Base-by-base conservation (phyloP, 2,888 invertebrate genomes). In the Mylabris sibirica region DNA sequence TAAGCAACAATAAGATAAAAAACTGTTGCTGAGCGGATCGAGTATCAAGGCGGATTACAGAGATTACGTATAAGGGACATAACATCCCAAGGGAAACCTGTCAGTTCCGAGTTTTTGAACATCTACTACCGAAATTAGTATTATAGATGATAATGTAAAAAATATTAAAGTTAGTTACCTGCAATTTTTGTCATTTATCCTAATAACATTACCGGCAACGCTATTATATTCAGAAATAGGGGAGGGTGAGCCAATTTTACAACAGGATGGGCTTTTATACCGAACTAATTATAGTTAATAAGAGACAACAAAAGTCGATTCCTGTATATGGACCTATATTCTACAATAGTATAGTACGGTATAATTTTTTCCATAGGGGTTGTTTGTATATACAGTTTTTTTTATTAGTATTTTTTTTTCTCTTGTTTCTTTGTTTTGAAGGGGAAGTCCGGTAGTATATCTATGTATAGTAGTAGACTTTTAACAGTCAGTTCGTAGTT, bases 261-360 rank as follows among this genome's bases (percentile, higher is more conserved):
- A 65, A 68, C 66, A 69, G 69, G 66, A 69, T 69, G 69, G 60
- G 60, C 66, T 57, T 68, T 67, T 70, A 65, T 68, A 67, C 65
- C 71, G 74, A 76, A 76, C 79, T 80, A 81, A 81, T 82, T 79
- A 79, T 72, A 75, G 76, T 76, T 81, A 81, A 82, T 80, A 77
- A 82, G 79, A 78, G 79, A 78, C 78, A 71, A 73, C 75, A 77
- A 78, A 77, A 76, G 77, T 78, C 76, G 79, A 78, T 77, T 81
- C 79, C 75, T 79, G 79, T 79, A 79, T 79, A 80, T 79, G 76
- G 73, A 76, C 77, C 78, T 76, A 78, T 49, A 49, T 20, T 44
- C 17, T 17, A 44, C 17, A n/a, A n/a, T n/a, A n/a, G n/a, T 41
- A 41, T n/a, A 1, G 41, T 44, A 49, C 77, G 77, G 75, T 78